Percentiles rank a stretch among this genome's conserved stretches.
Evolutionary conservation across 2,888 invertebrate genomes (phyloP).

Genomic region (Rhyacophila evoluta): DNA sequence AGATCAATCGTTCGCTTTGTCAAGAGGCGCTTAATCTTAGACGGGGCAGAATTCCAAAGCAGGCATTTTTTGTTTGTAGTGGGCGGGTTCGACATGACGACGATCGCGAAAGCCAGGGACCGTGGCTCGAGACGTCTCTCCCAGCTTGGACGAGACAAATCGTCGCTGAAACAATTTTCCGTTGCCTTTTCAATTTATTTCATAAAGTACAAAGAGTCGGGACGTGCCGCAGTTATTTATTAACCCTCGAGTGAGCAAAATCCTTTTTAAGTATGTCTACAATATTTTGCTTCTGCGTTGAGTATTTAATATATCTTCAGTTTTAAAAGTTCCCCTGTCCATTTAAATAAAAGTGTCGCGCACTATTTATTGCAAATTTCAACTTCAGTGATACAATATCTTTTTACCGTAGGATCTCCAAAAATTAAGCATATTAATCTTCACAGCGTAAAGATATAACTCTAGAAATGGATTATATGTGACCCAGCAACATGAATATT

Average conservation of each 20-base stretch:
- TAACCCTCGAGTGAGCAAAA: conserved; percentile 2
- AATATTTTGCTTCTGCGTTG: too few species aligned
- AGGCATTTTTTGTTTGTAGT: neutral
- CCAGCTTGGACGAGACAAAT: conserved; percentile 24
- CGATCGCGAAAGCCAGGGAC: neutral
- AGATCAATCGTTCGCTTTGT: conserved; percentile 14
- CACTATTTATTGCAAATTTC: too few species aligned
- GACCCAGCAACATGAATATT: too few species aligned
- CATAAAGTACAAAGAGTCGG: conserved; percentile 46
- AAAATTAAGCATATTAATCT: too few species aligned
- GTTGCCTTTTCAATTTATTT: conserved; percentile 47
- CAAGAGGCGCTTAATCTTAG: conserved; percentile 6
- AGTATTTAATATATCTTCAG: too few species aligned
- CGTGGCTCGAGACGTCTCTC: neutral
- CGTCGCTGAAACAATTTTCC: conserved; percentile 44
- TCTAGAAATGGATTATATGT: too few species aligned
- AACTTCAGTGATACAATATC: too few species aligned
- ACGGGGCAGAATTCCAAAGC: conserved; percentile 5
- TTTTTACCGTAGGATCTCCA: too few species aligned
- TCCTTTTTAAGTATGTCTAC: neutral
- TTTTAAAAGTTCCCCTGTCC: too few species aligned
- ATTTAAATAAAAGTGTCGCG: too few species aligned
- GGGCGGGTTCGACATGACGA: conserved; percentile 1
- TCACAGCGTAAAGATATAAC: too few species aligned
- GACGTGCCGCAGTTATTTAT: conserved; percentile 47